Conservation (phyloP, 2,797 vertebrate genomes). For the Champsocephalus esox region DNA sequence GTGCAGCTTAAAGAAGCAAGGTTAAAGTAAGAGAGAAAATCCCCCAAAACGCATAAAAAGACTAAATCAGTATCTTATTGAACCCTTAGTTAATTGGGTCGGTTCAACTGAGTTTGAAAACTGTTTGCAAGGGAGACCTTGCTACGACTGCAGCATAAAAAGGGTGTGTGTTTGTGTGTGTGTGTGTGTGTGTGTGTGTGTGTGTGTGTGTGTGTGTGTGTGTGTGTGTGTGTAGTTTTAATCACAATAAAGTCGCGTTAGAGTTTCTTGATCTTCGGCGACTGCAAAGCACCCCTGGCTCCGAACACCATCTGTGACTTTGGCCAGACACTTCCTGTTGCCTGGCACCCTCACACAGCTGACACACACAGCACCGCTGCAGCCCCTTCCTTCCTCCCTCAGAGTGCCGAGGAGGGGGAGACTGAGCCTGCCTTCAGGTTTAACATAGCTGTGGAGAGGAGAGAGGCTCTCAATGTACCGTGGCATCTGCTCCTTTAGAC, state of each 20-base stretch:
- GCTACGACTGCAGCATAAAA: neutral
- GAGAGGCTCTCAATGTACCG: conserved; percentile 55
- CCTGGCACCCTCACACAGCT: conserved; percentile 40
- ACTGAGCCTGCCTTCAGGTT: conserved; percentile 48
- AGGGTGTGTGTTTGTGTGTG: too few species aligned
- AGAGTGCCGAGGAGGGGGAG: conserved; percentile 46
- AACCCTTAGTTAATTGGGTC: neutral
- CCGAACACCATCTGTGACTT: conserved; percentile 75
- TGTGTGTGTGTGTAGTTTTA: conserved; percentile 19
- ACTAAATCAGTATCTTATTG: neutral
- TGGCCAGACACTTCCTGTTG: conserved; percentile 65
- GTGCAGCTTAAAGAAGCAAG: neutral
- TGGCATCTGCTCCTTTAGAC: conserved; percentile 58
- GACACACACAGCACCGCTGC: conserved; percentile 53
- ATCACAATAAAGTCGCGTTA: conserved; percentile 56
- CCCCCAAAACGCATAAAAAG: too few species aligned
- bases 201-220: too few species aligned
- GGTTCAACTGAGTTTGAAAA: neutral
- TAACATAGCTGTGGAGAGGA: conserved; percentile 50
- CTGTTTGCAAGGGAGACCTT: neutral
- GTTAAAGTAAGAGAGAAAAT: neutral
- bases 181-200: too few species aligned
- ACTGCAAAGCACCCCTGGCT: conserved; percentile 66
- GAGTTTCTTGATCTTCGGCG: conserved; percentile 55
- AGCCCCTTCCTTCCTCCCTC: conserved; percentile 41